Conservation (phyloP, 2,113 vertebrate genomes). For the Psettodes erumei region DNA sequence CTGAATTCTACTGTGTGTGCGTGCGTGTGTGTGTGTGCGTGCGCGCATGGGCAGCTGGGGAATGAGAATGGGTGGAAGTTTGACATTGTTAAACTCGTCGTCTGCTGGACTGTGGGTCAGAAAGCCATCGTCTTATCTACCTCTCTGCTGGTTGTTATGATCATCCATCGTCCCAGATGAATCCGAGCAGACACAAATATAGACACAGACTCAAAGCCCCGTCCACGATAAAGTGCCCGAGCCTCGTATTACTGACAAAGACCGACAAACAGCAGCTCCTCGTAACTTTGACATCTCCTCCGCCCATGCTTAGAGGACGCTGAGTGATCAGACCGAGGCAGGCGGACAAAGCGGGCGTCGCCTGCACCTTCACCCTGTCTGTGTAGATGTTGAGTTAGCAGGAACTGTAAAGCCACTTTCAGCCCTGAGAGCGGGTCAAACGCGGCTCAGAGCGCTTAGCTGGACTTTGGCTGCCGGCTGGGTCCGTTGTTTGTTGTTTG, state of each 20-base stretch:
- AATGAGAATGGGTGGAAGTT: slow-evolving; percentile 33
- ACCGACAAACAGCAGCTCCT: neutral
- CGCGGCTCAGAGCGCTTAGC: slow-evolving; percentile 44
- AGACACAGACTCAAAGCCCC: no score
- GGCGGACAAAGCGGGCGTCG: slow-evolving; percentile 15
- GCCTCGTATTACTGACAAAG: neutral
- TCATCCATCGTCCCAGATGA: neutral
- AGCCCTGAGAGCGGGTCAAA: slow-evolving; percentile 44
- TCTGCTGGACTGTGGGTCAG: slow-evolving; percentile 1
- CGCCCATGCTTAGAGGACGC: slow-evolving; percentile 15
- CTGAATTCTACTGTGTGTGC: slow-evolving; percentile 15
- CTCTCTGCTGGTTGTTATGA: neutral
- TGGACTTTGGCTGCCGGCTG: slow-evolving; percentile 56
- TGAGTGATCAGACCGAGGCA: slow-evolving; percentile 14
- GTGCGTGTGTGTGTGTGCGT: slow-evolving; percentile 21
- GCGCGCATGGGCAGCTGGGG: slow-evolving; percentile 1
- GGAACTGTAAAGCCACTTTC: slow-evolving; percentile 9
- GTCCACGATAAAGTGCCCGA: no score
- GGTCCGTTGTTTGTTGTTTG: slow-evolving; percentile 39
- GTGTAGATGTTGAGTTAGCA: slow-evolving; percentile 11
- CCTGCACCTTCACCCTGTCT: neutral
- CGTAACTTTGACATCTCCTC: neutral
- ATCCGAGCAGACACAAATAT: neutral
- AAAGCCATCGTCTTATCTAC: neutral
- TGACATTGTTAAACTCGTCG: neutral